Percentiles rank a stretch among this genome's conserved stretches.
These are phyloP conservation scores for Gadus chalcogrammus DNA, from an alignment of 2,113 vertebrate genomes.

Conservation along the genomic window DNA sequence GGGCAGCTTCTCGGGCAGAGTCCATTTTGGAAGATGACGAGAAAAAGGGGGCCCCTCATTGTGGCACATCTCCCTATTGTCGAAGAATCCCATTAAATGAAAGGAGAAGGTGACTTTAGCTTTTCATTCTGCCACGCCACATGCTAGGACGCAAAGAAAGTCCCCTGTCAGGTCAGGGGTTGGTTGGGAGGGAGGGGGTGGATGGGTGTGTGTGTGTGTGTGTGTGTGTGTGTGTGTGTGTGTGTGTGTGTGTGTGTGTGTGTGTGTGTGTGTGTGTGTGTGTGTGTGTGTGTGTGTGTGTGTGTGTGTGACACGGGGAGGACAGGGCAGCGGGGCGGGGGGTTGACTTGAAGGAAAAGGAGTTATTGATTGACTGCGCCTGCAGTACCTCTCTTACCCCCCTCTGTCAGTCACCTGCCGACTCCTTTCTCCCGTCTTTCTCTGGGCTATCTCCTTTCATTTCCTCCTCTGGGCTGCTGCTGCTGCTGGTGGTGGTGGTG, in stretches of 20 bases:
- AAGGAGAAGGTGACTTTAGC: constrained; percentile 72
- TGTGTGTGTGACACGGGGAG: background rate
- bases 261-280: too few relatives aligned
- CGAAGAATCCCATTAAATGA: constrained; percentile 68
- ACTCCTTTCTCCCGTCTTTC: constrained; percentile 44
- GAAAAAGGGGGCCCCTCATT: constrained; percentile 52
- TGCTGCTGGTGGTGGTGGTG: too few relatives aligned
- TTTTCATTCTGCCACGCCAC: constrained; percentile 65
- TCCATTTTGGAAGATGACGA: constrained; percentile 63
- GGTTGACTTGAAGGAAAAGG: constrained; percentile 25
- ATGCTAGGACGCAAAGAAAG: constrained; percentile 45
- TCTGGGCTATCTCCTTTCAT: constrained; percentile 22
- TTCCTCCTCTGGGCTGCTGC: too few relatives aligned
- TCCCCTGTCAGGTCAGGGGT: constrained; percentile 56
- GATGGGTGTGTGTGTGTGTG: too few relatives aligned
- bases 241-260: background rate
- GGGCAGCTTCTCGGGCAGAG: constrained; percentile 18
- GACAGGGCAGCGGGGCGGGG: background rate
- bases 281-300: background rate
- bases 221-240: too few relatives aligned
- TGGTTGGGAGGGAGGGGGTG: constrained; percentile 9
- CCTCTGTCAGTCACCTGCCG: constrained; percentile 52
- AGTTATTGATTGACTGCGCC: constrained; percentile 69
- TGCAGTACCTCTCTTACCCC: constrained; percentile 39
- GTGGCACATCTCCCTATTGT: constrained; percentile 59